Evolutionary conservation across 2,888 invertebrate species (phyloP), one percentile per base, ranked within the genome.

Genomic region (Cephus pygmeus): DNA sequence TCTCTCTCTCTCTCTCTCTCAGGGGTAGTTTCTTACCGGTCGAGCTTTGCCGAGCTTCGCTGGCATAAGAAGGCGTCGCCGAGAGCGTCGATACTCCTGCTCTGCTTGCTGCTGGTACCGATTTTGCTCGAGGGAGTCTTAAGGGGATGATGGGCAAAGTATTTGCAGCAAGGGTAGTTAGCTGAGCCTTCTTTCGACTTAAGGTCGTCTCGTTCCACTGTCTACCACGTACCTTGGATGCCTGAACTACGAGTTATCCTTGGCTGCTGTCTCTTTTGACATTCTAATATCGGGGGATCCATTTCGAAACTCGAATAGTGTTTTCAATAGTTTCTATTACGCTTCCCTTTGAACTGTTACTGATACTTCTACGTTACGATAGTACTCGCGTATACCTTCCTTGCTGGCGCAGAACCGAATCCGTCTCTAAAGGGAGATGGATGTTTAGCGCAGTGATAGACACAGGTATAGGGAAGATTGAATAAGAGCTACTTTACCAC

Each of bases 401-500:
- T 15, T 0, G 40, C 15, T 15, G 40, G 15, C 40, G 15, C 15
- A 40, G 40, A 40, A 40, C 15, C 40, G 40, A 2, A 40, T 40
- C 6, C 40, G 40, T 15, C 15, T 40, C 40, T 6, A 40, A 40
- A 56, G 56, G 9, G 9, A 9, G 56, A 56, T 56, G 56, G 15
- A 56, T 56, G 23, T 23, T 23, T 56, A 56, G 56, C 40, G 15
- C 15, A 15, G 40, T 15, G 40, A 40, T 40, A 40, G 40, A 15
- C 23, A 56, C 23, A 9, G 56, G 23, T 23, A 56, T 56, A 23
- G 56, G 23, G 56, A 56, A 56, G 23, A 56, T 15, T 6, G 15
- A 56, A 56, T 23, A 56, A 56, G 23, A 56, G 56, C 56, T 23
- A 56, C 82, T 76, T 78, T 80, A 79, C 79, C 81, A 79, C 81